Base-by-base conservation (phyloP, 2,113 vertebrate species). In the Ceratotherium simum region DNA sequence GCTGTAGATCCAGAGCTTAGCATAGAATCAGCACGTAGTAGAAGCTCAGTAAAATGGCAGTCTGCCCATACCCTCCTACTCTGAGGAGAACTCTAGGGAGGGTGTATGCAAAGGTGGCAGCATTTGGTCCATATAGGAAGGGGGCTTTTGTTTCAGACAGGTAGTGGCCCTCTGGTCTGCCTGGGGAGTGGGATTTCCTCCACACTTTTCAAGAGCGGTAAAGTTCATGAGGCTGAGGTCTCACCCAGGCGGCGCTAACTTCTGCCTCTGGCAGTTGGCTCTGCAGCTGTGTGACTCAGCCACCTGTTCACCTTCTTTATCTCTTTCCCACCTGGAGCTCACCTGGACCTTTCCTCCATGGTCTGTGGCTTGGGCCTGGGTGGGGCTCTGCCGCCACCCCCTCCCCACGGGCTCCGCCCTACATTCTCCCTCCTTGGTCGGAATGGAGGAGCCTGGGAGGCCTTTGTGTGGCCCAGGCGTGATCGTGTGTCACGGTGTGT, bases 351-450 rank as follows among this genome's bases (percentile, higher is more conserved):
- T 20, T 87, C 48, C 56, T 48, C 23, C 1, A 0, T 2, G 8
- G 58, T 84, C 78, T 3, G 10, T 4, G n/a, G 67, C 25, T 1
- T 17, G 21, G 31, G 69, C 51, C 25, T 54, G 42, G 80, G 58
- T 9, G 25, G 79, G 58, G 23, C 27, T 82, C 76, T 73, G 42
- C 20, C 2, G 27, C 2, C 3, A 18, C 65, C 67, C 56, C 75
- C 23, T 12, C 21, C 27, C 8, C 39, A 0, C 0, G 0, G 14
- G 80, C 17, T 62, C 70, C 27, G 60, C n/a, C 83, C 11, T 16
- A 56, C 14, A 2, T 54, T n/a, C 85, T 48, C 0, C 0, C 29
- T 69, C 42, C 64, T 69, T 20, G 12, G 33, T 85, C 46, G 65
- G 65, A 46, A 39, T 4, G 29, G 17, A 56, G 48, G 48, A 65